Evolutionary conservation across 2,113 vertebrate genomes (phyloP).

Genomic region (Microcebus griseorufus): DNA sequence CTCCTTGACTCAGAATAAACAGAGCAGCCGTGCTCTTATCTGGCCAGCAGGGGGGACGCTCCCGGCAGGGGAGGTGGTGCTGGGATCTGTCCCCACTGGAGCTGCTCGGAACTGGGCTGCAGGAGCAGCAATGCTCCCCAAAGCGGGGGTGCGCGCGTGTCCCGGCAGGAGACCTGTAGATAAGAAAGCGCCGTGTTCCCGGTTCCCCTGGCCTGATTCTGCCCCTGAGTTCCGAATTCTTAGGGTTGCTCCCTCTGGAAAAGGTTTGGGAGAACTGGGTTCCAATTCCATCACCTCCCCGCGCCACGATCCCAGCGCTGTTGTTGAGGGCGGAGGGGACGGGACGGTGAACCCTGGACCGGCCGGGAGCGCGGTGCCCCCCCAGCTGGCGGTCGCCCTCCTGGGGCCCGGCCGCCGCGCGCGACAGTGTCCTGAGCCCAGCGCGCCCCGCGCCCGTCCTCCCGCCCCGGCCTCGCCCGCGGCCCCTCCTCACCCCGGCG

Average conservation of each 20-base stretch:
- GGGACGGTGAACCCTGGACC: rapidly evolving
- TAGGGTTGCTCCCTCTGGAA: neutral
- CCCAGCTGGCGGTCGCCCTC: rapidly evolving
- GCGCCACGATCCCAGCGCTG: neutral
- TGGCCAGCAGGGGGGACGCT: neutral
- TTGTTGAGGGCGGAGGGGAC: neutral
- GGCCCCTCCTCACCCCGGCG: conserved; percentile 13
- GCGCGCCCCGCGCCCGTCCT: neutral
- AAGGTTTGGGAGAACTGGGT: no score
- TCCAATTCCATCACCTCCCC: neutral
- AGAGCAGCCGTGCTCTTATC: neutral
- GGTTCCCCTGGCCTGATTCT: neutral
- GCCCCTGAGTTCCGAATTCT: neutral
- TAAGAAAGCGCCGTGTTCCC: neutral
- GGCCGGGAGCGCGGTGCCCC: rapidly evolving
- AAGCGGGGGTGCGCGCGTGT: neutral
- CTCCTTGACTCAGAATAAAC: neutral
- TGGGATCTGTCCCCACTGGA: neutral
- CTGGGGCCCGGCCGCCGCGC: no score
- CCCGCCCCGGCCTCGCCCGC: no score
- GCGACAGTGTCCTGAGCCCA: rapidly evolving
- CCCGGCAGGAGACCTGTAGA: rapidly evolving
- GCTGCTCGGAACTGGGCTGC: neutral
- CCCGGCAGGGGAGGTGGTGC: neutral
- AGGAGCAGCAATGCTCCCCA: neutral